Evolutionary conservation across 2,888 invertebrate species (phyloP).

Genomic region (Pammene fasciana): DNA sequence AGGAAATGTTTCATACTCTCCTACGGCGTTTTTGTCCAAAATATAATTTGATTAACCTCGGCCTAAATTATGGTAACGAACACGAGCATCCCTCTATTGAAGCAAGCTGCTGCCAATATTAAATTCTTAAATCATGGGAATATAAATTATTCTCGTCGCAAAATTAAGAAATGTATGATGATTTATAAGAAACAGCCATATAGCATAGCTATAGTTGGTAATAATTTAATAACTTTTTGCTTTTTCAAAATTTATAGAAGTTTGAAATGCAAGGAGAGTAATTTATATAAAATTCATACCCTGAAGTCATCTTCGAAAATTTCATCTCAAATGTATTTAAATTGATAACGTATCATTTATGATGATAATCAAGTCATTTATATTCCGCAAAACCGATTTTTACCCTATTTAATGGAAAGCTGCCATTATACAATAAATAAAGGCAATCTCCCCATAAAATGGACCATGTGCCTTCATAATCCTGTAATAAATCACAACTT

Average conservation of each 20-base stretch:
- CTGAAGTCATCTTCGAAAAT: too few relatives aligned
- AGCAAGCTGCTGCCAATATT: conserved; percentile 75
- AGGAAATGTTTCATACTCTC: conserved; percentile 44
- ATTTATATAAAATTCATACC: too few relatives aligned
- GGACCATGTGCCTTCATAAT: conserved; percentile 76
- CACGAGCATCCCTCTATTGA: conserved; percentile 67
- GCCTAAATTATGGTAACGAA: conserved; percentile 67
- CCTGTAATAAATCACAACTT: conserved; percentile 82
- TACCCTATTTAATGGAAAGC: conserved; percentile 64
- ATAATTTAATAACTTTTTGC: too few relatives aligned
- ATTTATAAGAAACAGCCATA: not conserved
- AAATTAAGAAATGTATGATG: conserved; percentile 25
- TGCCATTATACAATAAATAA: conserved; percentile 75
- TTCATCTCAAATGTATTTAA: not conserved
- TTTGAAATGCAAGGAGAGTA: too few relatives aligned
- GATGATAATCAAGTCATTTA: conserved; percentile 50
- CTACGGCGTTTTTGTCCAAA: conserved; percentile 57
- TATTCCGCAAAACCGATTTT: conserved; percentile 67
- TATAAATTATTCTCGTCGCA: conserved; percentile 50
- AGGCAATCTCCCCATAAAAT: conserved; percentile 74
- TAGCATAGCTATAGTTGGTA: too few relatives aligned
- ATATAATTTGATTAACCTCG: conserved; percentile 69
- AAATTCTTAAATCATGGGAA: conserved; percentile 69
- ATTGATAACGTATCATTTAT: conserved; percentile 24
- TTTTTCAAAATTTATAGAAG: too few relatives aligned